Conservation (phyloP, 2,797 vertebrate species). For the Fratercula arctica region DNA sequence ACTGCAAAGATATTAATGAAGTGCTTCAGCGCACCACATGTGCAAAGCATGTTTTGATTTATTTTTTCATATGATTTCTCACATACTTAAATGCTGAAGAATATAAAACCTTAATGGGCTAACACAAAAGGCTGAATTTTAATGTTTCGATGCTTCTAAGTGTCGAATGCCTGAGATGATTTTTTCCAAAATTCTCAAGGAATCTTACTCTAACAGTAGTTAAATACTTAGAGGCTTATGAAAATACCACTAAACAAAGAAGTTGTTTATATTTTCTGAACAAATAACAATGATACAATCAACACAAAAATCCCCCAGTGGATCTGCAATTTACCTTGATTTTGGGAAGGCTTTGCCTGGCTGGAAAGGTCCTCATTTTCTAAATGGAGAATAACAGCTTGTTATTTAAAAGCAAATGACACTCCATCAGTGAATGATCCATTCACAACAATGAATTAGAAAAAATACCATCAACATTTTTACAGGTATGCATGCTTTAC, state of each 20-base stretch:
- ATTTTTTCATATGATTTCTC: neutral
- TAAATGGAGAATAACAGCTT: slow-evolving; percentile 59
- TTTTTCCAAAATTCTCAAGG: neutral
- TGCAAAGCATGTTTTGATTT: neutral
- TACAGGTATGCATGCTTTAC: slow-evolving; percentile 58
- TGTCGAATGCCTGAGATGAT: neutral
- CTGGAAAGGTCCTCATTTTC: slow-evolving; percentile 79
- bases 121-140: neutral
- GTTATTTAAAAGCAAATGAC: slow-evolving; percentile 37
- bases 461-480: neutral
- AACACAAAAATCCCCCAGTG: neutral
- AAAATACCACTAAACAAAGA: neutral
- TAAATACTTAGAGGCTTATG: neutral
- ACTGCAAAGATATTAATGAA: neutral
- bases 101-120: neutral
- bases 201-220: neutral
- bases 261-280: neutral
- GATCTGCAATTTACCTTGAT: slow-evolving; percentile 76
- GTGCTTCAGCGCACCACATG: neutral
- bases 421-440: neutral
- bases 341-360: slow-evolving; percentile 77
- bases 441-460: neutral
- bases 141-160: neutral
- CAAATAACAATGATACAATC: neutral
- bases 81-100: neutral